Evolutionary conservation across 2,888 invertebrate species (phyloP), one percentile per base, ranked within the genome.

Genomic region (Oligia latruncula): DNA sequence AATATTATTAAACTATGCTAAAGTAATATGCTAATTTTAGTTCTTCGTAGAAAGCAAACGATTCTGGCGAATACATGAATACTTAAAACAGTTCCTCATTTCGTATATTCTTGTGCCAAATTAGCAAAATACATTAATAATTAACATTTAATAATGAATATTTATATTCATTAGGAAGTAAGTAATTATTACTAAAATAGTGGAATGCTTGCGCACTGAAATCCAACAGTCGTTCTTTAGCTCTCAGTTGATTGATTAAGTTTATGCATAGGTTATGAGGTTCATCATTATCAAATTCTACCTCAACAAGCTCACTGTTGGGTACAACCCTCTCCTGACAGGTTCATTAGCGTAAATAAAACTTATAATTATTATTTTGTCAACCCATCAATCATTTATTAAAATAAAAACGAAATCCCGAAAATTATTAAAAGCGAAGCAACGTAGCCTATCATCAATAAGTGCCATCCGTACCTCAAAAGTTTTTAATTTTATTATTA

Each of bases 41-140:
- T 40, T 65, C 5, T 75, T 60, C 68, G 15, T 23, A 5, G 20
- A 66, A 66, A 72, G n/a, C n/a, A 65, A 35, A 11, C 29, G 9
- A 35, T 55, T 74, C 58, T 35, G 11, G 17, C n/a, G 55, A 78
- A 60, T 20, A 29, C 46, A 71, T 82, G 65, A 78, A 85, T 75
- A 85, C 58, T 83, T 74, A 49, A 71, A 66, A 43, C 71, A 15
- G 2, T 71, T 40, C 60, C 66, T 66, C n/a, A 67, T 62, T 49
- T 71, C 35, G 40, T 40, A 71, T 71, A 60, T 65, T 35, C 55
- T 67, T 17, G 40, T 11, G n/a, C 46, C 46, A 72, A 72, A 65
- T 55, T 60, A 60, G 0, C 29, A n/a, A 73, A 74, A 74, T 75
- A 43, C 29, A 55, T 78, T 65, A 52, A 49, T 71, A 66, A 64